Base-by-base conservation (phyloP, 2,797 vertebrate genomes). In the Cichlasoma orientale region DNA sequence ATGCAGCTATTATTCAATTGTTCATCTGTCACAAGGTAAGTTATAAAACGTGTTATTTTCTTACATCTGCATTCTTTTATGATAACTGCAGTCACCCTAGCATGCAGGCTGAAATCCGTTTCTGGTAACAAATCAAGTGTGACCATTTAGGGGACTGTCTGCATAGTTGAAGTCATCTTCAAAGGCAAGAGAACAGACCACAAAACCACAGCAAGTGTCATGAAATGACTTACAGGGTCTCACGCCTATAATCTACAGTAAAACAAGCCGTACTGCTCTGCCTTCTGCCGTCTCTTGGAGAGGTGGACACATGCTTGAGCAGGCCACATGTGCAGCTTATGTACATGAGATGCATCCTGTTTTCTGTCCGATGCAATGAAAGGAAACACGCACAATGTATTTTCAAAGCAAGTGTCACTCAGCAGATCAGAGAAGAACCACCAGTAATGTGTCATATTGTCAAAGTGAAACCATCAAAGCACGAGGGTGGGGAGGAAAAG, bases 81-180 rank as follows among this genome's bases (percentile, higher is more conserved):
- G 11, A 72, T 33, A 25, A 31, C 11, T 0, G 44, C 18, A 50
- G 44, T 50, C 27, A 18, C 18, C 63, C 7, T 19, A 68, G 63
- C 0, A 50, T 68, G 0, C 63, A 68, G 0, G 25, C 44, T 68
- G 25, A 3, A 68, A 50, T n/a, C 27, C n/a, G 18, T 68, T 1
- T 29, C 44, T 50, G 63, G 13, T 47, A 47, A 66, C 61, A 76
- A 77, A 76, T 56, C 18, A 2, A 47, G 12, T 41, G 14, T 0
- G 3, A 21, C 66, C 1, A 47, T 54, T 77, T 77, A 31, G 36
- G 10, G 73, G 58, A 52, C 4, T 19, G 19, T 69, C 10, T 52
- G 54, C 55, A 54, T 44, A 50, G 25, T 50, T 2, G 0, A 29
- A 27, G 18, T 52, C 50, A 70, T 70, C 75, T 57, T 56, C 27